phyloP scores from a whole-genome alignment of 1,140 invertebrate genomes.

The Alviniconcha marisindica region DNA sequence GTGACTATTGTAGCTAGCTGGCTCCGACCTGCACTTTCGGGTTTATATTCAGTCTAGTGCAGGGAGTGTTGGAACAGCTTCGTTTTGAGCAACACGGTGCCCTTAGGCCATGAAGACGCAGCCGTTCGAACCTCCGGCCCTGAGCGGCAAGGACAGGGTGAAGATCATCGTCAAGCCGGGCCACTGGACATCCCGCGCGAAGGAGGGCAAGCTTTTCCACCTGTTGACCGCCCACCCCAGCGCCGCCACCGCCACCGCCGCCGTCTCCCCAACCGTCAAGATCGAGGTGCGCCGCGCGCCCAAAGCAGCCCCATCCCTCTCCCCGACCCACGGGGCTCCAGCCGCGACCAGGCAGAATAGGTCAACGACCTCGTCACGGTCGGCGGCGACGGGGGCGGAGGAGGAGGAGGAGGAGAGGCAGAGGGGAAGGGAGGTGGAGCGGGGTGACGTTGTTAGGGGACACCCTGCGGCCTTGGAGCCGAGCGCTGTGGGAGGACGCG shows the following conservation, averaged over 20 bases:
- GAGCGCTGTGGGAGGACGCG: too few relatives aligned
- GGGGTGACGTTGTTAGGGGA: too few relatives aligned
- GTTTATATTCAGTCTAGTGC: background rate
- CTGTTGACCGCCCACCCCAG: conserved; percentile 24
- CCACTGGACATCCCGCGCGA: conserved; percentile 8
- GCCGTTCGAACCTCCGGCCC: background rate
- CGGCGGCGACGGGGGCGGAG: too few relatives aligned
- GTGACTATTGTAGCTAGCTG: background rate
- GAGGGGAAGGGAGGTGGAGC: too few relatives aligned
- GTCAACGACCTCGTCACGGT: too few relatives aligned
- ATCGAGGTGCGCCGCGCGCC: background rate
- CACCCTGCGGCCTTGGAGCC: too few relatives aligned
- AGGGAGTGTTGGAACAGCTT: background rate
- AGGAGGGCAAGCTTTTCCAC: conserved; percentile 23
- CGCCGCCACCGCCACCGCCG: background rate
- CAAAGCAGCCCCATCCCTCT: background rate
- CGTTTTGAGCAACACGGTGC: too few relatives aligned
- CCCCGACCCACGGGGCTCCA: background rate
- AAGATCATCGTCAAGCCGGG: conserved; percentile 24
- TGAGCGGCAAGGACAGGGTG: conserved; percentile 22
- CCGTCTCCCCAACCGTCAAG: background rate
- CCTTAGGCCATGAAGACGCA: background rate
- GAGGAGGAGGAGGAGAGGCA: too few relatives aligned
- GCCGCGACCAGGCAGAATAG: background rate
- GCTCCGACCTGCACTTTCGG: background rate